These are phyloP conservation scores for Samia ricini DNA, from an alignment of 1,140 invertebrate genomes.

Conservation along the genomic window DNA sequence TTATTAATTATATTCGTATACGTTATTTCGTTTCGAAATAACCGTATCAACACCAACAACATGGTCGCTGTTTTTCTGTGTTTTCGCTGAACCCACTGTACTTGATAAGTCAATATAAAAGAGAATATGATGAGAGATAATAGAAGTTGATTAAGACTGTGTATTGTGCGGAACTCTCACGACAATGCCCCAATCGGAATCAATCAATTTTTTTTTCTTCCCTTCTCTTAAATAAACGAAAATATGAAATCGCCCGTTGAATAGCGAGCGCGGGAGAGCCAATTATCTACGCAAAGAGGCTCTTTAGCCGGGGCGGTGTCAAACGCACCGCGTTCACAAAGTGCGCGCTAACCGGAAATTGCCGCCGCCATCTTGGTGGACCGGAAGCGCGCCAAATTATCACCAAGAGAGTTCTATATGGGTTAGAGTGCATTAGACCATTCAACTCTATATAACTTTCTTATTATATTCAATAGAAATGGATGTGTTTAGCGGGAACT, in stretches of 20 bases:
- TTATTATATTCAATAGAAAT: not conserved
- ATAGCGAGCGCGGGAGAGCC: constrained; percentile 12
- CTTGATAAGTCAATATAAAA: no score
- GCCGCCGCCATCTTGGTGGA: constrained; percentile 42
- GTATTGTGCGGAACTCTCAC: no score
- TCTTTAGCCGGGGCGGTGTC: constrained; percentile 12
- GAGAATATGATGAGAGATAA: no score
- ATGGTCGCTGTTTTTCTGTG: no score
- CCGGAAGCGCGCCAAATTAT: constrained; percentile 40
- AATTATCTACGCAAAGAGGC: constrained; percentile 28
- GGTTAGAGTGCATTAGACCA: constrained; percentile 5
- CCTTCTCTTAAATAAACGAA: not conserved
- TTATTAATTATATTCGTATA: no score
- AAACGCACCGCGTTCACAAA: constrained; percentile 29
- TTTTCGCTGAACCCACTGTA: no score
- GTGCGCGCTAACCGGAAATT: constrained; percentile 35
- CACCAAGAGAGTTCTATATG: constrained; percentile 12
- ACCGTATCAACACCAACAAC: no score
- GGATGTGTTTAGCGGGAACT: no score
- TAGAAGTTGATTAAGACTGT: no score
- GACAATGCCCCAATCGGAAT: no score
- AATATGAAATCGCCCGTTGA: constrained; percentile 4
- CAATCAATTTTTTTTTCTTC: no score
- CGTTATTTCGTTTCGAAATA: no score
- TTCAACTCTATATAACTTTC: not conserved